A percentile compares a stretch with the other conserved stretches of the same genome.
Conservation (phyloP, 2,113 vertebrate genomes). For the Hypomesus transpacificus region DNA sequence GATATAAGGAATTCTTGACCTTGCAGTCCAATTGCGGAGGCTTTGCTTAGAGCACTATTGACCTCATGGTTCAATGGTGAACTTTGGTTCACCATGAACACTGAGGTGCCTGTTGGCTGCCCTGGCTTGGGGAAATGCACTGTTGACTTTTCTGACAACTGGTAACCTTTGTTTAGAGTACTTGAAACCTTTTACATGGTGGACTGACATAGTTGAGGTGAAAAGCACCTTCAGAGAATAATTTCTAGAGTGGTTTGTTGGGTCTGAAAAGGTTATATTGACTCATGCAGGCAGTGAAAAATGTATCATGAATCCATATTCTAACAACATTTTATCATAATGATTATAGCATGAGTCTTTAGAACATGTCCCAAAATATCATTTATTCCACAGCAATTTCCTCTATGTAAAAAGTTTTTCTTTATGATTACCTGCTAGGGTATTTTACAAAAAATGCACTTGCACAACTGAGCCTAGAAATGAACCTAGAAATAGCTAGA, state of each 20-base stretch:
- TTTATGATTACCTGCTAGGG: too few species aligned
- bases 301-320: neutral
- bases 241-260: constrained; percentile 28
- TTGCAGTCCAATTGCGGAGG: constrained; percentile 40
- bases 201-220: constrained; percentile 20
- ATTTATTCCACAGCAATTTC: too few species aligned
- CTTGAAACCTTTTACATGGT: constrained; percentile 55
- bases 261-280: constrained; percentile 39
- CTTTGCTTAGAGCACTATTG: constrained; percentile 52
- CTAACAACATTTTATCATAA: too few species aligned
- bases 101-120: constrained; percentile 37
- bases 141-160: constrained; percentile 54
- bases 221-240: constrained; percentile 23
- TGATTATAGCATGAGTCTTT: too few species aligned
- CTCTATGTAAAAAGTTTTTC: too few species aligned
- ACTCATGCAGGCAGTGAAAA: constrained; percentile 16
- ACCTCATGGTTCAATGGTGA: constrained; percentile 61
- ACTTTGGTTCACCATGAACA: too few species aligned
- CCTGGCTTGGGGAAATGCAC: constrained; percentile 23
- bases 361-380: too few species aligned
- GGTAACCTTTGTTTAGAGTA: constrained; percentile 55
- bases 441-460: too few species aligned
- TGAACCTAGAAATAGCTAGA: neutral
- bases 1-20: constrained; percentile 60
- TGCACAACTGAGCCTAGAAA: too few species aligned